Evolutionary conservation across 2,888 invertebrate species (phyloP).

Genomic region (Philereme transversata): DNA sequence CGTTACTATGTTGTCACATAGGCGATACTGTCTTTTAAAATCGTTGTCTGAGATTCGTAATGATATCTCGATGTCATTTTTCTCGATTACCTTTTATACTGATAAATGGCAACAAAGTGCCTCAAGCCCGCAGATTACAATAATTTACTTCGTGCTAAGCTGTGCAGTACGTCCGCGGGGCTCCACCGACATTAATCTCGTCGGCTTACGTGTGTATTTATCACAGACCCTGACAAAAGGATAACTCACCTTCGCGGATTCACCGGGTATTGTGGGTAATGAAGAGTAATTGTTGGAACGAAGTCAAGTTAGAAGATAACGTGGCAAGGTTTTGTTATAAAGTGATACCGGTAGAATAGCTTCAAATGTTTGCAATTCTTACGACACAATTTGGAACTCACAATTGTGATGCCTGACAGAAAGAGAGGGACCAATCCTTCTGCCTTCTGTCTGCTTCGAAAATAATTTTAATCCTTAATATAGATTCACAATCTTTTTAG

Average conservation of each 20-base stretch:
- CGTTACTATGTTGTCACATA: too few relatives aligned
- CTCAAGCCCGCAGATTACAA: conserved; percentile 26
- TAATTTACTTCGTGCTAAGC: conserved; percentile 31
- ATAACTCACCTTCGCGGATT: conserved; percentile 48
- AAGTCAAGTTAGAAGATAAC: conserved; percentile 46
- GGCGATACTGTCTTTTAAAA: too few relatives aligned
- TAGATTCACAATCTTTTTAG: too few relatives aligned
- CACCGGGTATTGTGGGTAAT: conserved; percentile 51
- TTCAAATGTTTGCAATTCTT: neutral
- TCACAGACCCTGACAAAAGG: conserved; percentile 52
- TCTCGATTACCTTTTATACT: conserved; percentile 6
- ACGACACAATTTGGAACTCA: neutral
- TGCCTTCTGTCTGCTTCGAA: too few relatives aligned
- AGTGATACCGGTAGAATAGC: neutral
- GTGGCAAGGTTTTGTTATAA: conserved; percentile 19
- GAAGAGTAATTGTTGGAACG: conserved; percentile 55
- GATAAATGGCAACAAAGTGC: conserved; percentile 21
- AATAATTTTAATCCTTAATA: too few relatives aligned
- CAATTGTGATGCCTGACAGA: too few relatives aligned
- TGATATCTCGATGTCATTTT: too few relatives aligned
- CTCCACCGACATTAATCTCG: conserved; percentile 45
- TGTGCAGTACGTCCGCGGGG: conserved; percentile 28
- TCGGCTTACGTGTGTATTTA: conserved; percentile 52
- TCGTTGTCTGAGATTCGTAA: too few relatives aligned
- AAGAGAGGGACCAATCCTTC: too few relatives aligned